Base-by-base conservation (phyloP, 2,797 vertebrate species). In the Taenioides sp. region DNA sequence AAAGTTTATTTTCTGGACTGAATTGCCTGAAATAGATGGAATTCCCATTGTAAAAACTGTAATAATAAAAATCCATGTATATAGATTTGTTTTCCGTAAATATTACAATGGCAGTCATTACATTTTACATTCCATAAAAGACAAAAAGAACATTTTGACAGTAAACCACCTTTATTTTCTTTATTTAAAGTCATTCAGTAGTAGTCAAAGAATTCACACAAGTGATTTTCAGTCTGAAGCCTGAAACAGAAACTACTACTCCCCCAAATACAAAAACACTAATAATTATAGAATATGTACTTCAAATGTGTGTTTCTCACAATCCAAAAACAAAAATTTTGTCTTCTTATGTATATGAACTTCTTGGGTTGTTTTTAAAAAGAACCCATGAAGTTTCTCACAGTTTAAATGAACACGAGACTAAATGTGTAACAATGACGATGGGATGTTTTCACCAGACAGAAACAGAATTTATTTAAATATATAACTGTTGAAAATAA, bases 171-270 rank as follows among this genome's bases (percentile, higher is more conserved):
- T 63, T 65, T 65, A 47, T 23, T 25, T 25, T 61, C 72, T 92
- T 92, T 14, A 91, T 91, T 91, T 58, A 86, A 82, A 85, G 62
- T 61, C 61, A 23, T 67, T 75, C 76, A 55, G 28, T 61, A 73
- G 67, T 66, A 12, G 50, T 60, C 43, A 67, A 64, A 68, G 40
- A 7, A 17, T 37, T 54, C 50, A 76, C 5, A 63, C 7, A 2
- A 70, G 27, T 61, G 5, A n/a, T 20, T 12, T 54, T 74, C 14
- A 67, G 47, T 2, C 37, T 12, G 11, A 40, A 40, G 37, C 11
- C 37, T 43, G 40, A 43, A 43, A 73, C 65, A n/a, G 6, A 16
- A 60, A 23, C 69, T 66, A 76, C 57, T 71, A 7, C 31, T 65
- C 61, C 72, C 77, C 43, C 28, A 34, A 65, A 72, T 70, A 79